phyloP scores from a whole-genome alignment of 2,113 vertebrate species.

The Gnathonemus echidnorhynchus region DNA sequence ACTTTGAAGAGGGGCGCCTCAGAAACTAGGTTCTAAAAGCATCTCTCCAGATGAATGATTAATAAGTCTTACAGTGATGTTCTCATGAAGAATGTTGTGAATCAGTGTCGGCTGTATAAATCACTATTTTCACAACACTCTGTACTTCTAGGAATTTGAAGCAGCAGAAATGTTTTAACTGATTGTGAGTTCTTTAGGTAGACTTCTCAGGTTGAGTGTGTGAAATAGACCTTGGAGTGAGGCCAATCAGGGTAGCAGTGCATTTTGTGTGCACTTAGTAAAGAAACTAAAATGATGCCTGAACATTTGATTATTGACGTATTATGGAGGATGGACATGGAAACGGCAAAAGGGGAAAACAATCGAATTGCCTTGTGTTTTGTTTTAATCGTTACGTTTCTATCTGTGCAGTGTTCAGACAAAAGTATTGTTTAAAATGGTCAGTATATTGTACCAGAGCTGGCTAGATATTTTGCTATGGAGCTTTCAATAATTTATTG shows the following conservation, averaged over 20 bases:
- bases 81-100: background rate
- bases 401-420: conserved; percentile 27
- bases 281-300: background rate
- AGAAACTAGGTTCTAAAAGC: conserved; percentile 83
- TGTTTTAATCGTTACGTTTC: conserved; percentile 22
- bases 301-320: background rate
- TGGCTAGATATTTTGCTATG: conserved; percentile 40
- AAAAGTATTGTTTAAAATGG: conserved; percentile 24
- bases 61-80: background rate
- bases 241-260: background rate
- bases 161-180: conserved; percentile 1
- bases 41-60: background rate
- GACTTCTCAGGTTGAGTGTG: conserved; percentile 2
- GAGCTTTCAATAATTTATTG: conserved; percentile 42
- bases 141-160: background rate
- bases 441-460: conserved; percentile 35
- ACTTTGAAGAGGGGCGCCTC: conserved; percentile 86
- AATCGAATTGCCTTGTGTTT: conserved; percentile 9
- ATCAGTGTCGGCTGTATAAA: background rate
- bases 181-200: background rate
- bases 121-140: background rate
- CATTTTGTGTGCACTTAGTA: background rate
- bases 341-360: background rate
- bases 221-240: background rate
- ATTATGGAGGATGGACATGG: background rate